Percentiles rank a stretch among this genome's conserved stretches.
Conservation (phyloP, 1,140 invertebrate species). For the Stegodyphus mimosarum region DNA sequence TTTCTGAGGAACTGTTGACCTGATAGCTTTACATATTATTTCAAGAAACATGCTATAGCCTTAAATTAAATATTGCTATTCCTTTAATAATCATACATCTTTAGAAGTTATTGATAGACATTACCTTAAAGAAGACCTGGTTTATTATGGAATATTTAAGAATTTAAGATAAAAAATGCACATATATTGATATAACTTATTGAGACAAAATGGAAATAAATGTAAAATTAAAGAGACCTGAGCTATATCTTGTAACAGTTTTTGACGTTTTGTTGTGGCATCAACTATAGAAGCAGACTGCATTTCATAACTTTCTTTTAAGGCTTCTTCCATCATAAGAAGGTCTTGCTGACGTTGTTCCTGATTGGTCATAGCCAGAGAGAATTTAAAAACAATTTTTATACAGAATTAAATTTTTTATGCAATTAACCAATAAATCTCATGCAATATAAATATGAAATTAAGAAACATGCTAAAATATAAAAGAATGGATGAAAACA, state of each 20-base stretch:
- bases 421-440: not conserved
- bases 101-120: too few relatives aligned
- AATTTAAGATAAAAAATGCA: not conserved
- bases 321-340: conserved; percentile 48
- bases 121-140: not conserved
- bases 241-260: conserved; percentile 45
- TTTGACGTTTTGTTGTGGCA: conserved; percentile 19
- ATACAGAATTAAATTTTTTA: not conserved
- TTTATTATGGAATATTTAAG: not conserved
- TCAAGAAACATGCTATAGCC: too few relatives aligned
- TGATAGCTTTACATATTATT: too few relatives aligned
- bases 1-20: too few relatives aligned
- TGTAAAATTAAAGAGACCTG: not conserved
- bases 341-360: conserved; percentile 39
- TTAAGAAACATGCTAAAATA: too few relatives aligned
- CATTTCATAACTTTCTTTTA: conserved; percentile 29
- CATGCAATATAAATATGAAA: too few relatives aligned
- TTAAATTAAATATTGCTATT: too few relatives aligned
- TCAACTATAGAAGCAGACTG: conserved; percentile 13
- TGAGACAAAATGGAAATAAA: too few relatives aligned
- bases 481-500: too few relatives aligned
- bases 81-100: too few relatives aligned
- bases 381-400: not conserved
- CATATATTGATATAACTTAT: not conserved
- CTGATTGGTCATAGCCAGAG: not conserved